A percentile compares a stretch with the other conserved stretches of the same genome.
Conservation (phyloP, 2,797 vertebrate genomes). For the Chrosomus eos region DNA sequence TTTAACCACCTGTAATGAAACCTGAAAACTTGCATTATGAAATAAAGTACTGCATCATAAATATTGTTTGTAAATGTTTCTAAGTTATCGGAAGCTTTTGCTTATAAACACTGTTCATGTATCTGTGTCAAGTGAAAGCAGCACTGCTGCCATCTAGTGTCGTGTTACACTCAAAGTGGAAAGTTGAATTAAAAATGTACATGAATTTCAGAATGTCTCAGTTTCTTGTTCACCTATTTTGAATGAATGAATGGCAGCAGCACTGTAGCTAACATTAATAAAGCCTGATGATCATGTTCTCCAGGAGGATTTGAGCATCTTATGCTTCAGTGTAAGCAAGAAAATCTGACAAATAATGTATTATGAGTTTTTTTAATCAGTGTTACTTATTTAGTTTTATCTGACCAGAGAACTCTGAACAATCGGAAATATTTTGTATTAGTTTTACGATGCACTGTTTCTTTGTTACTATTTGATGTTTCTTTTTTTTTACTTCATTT, state of each 20-base stretch:
- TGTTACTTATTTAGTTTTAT: not conserved
- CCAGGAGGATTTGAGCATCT: not conserved
- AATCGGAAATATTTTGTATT: not conserved
- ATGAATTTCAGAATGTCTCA: not conserved
- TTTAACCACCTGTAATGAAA: conserved; percentile 26
- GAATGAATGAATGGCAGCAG: not conserved
- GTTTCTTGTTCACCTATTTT: not conserved
- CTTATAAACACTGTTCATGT: not conserved
- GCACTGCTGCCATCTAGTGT: conserved; percentile 13
- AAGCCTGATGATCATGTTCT: not conserved
- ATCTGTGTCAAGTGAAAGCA: not conserved
- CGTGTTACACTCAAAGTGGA: not conserved
- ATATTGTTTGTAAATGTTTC: not conserved
- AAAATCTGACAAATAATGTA: not conserved
- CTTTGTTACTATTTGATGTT: not conserved
- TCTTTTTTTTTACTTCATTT: not conserved
- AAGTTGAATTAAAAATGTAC: not conserved
- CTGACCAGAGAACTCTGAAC: not conserved
- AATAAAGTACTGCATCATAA: conserved; percentile 25
- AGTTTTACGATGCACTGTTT: not conserved
- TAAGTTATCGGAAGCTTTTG: not conserved
- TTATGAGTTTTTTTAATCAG: not conserved
- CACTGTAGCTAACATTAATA: not conserved
- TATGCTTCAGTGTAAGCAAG: not conserved
- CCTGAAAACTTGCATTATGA: conserved; percentile 30